Conservation (phyloP, 2,797 vertebrate genomes). For the Echeneis naucrates region DNA sequence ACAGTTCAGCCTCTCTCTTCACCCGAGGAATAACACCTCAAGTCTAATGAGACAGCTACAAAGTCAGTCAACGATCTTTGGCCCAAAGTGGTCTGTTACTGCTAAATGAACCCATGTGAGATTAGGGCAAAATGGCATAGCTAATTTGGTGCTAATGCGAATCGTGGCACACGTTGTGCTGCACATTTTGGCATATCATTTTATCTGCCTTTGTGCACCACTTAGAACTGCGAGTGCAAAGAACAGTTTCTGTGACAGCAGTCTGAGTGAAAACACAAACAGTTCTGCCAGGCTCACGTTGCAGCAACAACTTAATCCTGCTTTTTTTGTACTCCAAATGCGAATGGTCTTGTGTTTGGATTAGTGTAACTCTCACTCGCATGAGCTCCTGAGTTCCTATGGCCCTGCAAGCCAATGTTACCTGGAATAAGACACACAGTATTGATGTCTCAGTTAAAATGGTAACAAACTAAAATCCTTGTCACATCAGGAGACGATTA, state of each 20-base stretch:
- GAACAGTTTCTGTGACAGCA: constrained; percentile 32
- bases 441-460: constrained; percentile 18
- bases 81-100: constrained; percentile 53
- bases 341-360: constrained; percentile 48
- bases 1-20: constrained; percentile 55
- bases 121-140: constrained; percentile 41
- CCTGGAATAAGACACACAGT: constrained; percentile 3
- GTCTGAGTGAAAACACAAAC: constrained; percentile 44
- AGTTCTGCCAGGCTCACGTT: constrained; percentile 25
- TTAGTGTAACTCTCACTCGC: constrained; percentile 41
- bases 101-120: constrained; percentile 61
- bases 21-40: constrained; percentile 68
- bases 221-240: constrained; percentile 37
- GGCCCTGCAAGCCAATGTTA: constrained; percentile 12
- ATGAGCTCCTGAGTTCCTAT: constrained; percentile 23
- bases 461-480: constrained; percentile 5
- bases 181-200: constrained; percentile 23
- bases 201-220: constrained; percentile 24
- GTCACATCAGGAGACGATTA: constrained; percentile 22
- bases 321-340: constrained; percentile 50
- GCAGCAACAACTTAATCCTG: constrained; percentile 40
- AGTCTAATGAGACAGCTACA: constrained; percentile 75
- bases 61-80: constrained; percentile 74
- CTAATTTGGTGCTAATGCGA: constrained; percentile 49
- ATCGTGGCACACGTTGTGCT: constrained; percentile 30